A percentile compares a stretch with the other conserved stretches of the same genome.
Conservation (phyloP, 2,888 invertebrate genomes). For the Perithous albicinctus region DNA sequence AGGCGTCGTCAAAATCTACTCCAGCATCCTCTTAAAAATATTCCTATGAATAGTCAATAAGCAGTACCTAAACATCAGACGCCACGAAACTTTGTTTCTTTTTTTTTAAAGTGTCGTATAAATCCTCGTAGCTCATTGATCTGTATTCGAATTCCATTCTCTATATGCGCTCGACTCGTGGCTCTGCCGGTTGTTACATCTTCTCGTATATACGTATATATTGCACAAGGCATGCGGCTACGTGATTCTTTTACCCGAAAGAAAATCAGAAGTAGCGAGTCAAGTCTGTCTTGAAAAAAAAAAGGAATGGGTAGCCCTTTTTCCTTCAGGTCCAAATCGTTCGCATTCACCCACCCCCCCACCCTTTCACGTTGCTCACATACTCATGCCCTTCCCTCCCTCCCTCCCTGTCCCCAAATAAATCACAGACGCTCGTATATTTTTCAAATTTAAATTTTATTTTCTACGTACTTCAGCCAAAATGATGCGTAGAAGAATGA, state of each 20-base stretch:
- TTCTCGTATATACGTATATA: conserved; percentile 5
- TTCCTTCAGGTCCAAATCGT: conserved; percentile 42
- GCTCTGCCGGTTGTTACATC: conserved; percentile 25
- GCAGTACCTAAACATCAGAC: not conserved
- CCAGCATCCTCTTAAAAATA: not conserved
- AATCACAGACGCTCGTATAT: conserved; percentile 61
- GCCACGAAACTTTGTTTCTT: not conserved
- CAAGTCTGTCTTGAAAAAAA: conserved; percentile 24
- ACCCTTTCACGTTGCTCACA: not conserved
- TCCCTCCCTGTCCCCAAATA: conserved; percentile 41
- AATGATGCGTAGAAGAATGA: conserved; percentile 12
- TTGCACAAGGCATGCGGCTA: conserved; percentile 48
- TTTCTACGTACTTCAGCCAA: conserved; percentile 50
- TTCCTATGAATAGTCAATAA: not conserved
- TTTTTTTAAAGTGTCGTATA: not conserved
- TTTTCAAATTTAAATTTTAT: conserved; percentile 65
- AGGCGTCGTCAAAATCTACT: not conserved
- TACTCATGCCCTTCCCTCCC: not conserved
- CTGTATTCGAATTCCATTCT: conserved; percentile 50
- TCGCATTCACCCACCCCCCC: conserved; percentile 34
- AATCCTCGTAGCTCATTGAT: conserved; percentile 15
- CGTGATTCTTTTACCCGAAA: conserved; percentile 64
- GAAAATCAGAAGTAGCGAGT: conserved; percentile 45
- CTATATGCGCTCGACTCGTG: conserved; percentile 11
- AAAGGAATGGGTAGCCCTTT: not conserved